These are phyloP conservation scores for Hippocampus zosterae DNA, from an alignment of 2,113 vertebrate genomes.

Conservation along the genomic window DNA sequence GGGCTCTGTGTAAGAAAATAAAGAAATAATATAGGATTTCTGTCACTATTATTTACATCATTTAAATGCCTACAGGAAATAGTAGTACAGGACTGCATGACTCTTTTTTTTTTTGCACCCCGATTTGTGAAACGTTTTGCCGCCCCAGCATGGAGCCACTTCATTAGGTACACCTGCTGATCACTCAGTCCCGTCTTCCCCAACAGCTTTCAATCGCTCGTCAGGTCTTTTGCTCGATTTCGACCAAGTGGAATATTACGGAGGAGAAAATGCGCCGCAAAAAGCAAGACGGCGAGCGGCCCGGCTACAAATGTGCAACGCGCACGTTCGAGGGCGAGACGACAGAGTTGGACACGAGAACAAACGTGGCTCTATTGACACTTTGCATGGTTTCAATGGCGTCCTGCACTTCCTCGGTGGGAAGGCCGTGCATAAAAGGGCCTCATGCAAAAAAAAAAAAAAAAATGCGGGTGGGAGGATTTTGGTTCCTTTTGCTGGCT, in stretches of 20 bases:
- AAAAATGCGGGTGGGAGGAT: background rate
- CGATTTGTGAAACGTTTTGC: too few species aligned
- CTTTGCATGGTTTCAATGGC: constrained; percentile 30
- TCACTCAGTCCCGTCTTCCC: too few species aligned
- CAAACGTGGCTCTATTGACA: constrained; percentile 36
- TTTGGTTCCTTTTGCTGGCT: constrained; percentile 35
- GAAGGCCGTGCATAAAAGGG: constrained; percentile 58
- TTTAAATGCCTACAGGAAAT: constrained; percentile 17
- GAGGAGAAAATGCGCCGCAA: constrained; percentile 38
- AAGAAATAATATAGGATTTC: constrained; percentile 57
- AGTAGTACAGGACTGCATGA: background rate
- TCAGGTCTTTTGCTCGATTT: background rate
- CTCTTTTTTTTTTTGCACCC: constrained; percentile 36
- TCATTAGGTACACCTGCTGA: background rate
- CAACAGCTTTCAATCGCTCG: background rate
- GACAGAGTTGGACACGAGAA: background rate
- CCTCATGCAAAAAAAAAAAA: constrained; percentile 72
- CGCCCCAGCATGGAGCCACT: background rate
- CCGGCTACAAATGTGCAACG: constrained; percentile 19
- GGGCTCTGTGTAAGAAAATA: constrained; percentile 74
- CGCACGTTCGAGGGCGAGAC: background rate
- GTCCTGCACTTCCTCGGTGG: constrained; percentile 21
- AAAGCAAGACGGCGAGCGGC: constrained; percentile 30
- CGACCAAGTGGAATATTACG: background rate
- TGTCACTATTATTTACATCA: constrained; percentile 70